phyloP scores from a whole-genome alignment of 2,113 vertebrate genomes.

The Talpa occidentalis region DNA sequence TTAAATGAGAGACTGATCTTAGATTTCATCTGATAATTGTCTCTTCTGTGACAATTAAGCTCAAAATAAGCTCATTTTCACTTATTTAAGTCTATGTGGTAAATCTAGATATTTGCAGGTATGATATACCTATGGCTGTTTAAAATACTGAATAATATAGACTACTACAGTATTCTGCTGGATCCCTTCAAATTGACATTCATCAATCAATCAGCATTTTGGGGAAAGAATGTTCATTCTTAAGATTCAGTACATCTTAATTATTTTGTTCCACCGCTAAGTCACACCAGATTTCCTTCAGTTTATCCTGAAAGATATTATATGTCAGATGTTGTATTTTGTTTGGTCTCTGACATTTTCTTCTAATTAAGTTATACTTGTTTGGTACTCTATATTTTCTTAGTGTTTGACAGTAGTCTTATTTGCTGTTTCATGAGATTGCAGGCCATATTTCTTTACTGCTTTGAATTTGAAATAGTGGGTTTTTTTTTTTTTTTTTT shows the following conservation, averaged over 20 bases:
- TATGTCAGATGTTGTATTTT: not conserved
- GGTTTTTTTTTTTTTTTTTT: no score
- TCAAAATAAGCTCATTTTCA: not conserved
- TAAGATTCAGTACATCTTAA: not conserved
- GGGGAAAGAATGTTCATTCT: not conserved
- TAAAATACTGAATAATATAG: not conserved
- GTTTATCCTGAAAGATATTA: not conserved
- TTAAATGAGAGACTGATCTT: not conserved
- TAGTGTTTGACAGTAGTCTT: not conserved
- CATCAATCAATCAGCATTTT: not conserved
- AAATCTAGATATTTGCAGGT: not conserved
- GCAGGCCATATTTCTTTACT: not conserved
- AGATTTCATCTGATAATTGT: not conserved
- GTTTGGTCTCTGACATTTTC: not conserved
- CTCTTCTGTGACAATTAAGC: not conserved
- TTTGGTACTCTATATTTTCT: not conserved
- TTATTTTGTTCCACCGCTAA: not conserved
- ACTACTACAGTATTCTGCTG: not conserved
- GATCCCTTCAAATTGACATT: not conserved
- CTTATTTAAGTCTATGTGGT: not conserved
- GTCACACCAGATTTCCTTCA: not conserved
- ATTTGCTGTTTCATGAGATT: not conserved
- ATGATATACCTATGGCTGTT: not conserved
- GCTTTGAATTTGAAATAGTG: not conserved
- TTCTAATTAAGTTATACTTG: not conserved